Evolutionary conservation across 30 jellyfish, hydroid and myxozoan genomes (phyloP), one percentile per base, ranked within the genome.

Genomic region (Cassiopea xamachana): DNA sequence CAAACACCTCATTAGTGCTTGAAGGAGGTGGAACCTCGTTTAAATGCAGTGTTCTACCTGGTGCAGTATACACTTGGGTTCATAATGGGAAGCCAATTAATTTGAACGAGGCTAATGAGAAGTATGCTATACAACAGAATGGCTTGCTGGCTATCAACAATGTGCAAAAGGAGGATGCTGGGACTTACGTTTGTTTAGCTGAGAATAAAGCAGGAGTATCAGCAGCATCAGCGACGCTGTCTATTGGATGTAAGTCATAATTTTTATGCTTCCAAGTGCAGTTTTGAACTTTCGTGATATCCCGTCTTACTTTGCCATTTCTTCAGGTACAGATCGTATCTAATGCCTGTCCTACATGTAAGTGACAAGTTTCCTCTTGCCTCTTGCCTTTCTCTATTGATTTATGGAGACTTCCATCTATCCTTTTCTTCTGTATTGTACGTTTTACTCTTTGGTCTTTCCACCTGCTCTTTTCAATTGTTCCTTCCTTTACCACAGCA

Each of bases 1-100:
- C 98, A 50, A 60, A 59, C 71, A 61, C 55, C 3, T 15, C 87
- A 50, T 62, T 73, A 0, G 81, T 72, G 67, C 43, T 75, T 13
- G 82, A 60, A n/a, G 88, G 90, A 10, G 88, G 88, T 47, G 70
- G 87, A 19, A 70, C 82, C 1, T 89, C 72, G n/a, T 73, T 93
- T 77, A 67, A 83, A 86, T 93, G 98, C 81, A 46, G 62, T 59
- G 92, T 89, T 9, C 69, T 79, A 81, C 94, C 94, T 49, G 96
- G 91, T 0, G 98, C 97, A 50, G 82, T 77, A 15, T 93, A 60
- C 85, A 87, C 97, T 9, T 93, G 98, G 98, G 88, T 93, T 44
- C 93, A 93, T 55, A 89, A 93, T 82, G 98, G 98, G 58, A 69
- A 47, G 79, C 69, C 81, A 47, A 58, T 93, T 6, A 83, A 93